phyloP scores from a whole-genome alignment of 2,888 invertebrate species.

The Xestia rhomboidea region DNA sequence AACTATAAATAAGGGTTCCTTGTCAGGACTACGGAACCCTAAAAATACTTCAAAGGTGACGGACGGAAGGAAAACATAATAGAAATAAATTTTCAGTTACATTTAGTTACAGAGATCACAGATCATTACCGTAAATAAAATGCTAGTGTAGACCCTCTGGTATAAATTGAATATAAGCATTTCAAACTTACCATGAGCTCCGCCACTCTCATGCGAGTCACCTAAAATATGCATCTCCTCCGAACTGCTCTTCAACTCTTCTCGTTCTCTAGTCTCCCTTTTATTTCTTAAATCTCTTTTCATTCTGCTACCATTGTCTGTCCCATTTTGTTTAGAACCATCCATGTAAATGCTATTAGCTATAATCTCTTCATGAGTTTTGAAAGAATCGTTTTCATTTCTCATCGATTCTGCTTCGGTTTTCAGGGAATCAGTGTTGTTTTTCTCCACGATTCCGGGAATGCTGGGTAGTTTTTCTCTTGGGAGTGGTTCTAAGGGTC shows the following conservation, averaged over 20 bases:
- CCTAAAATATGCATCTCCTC: constrained; percentile 79
- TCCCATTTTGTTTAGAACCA: constrained; percentile 78
- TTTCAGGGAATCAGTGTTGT: constrained; percentile 77
- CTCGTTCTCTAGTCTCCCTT: constrained; percentile 78
- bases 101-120: no score
- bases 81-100: no score
- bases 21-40: no score
- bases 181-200: constrained; percentile 70
- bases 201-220: constrained; percentile 73
- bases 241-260: constrained; percentile 75
- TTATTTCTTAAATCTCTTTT: constrained; percentile 67
- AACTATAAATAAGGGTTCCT: no score
- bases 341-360: constrained; percentile 78
- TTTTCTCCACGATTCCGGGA: constrained; percentile 80
- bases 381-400: constrained; percentile 78
- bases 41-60: no score
- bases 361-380: constrained; percentile 79
- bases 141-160: background rate
- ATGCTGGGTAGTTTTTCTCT: constrained; percentile 80
- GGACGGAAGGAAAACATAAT: no score
- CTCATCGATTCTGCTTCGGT: constrained; percentile 49
- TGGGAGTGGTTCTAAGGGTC: constrained; percentile 74
- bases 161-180: background rate
- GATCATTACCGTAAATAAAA: no score
- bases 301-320: constrained; percentile 71